Evolutionary conservation across 2,888 invertebrate species (phyloP), one percentile per base, ranked within the genome.

Genomic region (Chymomyza procnemis): DNA sequence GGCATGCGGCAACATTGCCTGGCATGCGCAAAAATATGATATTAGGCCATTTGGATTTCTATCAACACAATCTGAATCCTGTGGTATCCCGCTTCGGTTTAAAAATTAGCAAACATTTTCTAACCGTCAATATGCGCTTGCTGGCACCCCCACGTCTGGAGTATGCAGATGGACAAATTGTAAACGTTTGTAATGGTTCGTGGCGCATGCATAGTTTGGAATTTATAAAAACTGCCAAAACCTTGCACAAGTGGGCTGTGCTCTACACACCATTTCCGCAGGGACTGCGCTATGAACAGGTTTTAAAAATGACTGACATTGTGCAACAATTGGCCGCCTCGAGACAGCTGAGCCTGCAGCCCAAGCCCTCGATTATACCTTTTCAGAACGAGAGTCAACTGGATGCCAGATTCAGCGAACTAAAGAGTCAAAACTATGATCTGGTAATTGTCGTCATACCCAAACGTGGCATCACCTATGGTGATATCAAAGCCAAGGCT

Each of bases 71-170:
- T 41, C 2, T 41, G 1, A 41, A 41, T 41, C 34, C 34, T 3
- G 12, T 41, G 12, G 12, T 41, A 41, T 41, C 12, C 12, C 34
- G 34, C 3, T 41, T 41, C 6, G 12, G 34, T 12, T 12, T 99
- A 67, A 93, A 93, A 4, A 95, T 99, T 41, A 92, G 93, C 2
- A 92, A 93, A 26, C 90, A 94, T 52, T 97, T 99, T 92, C 94
- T 95, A 71, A 92, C 93, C 74, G 94, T 98, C 0, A 91, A 92
- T 0, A 98, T 97, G 0, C 94, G 97, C 69, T 93, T 98, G 3
- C 91, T 99, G 47, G 88, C 92, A 1, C 92, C 99, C 0, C 99
- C 99, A 0, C 89, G 86, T 57, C 90, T 99, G 58, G 92, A 93
- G 62, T 96, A 97, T 84, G 65, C 54, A 0, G 71, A 76, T 5